Conservation (phyloP, 2,113 vertebrate genomes). For the Cebidichthys violaceus region DNA sequence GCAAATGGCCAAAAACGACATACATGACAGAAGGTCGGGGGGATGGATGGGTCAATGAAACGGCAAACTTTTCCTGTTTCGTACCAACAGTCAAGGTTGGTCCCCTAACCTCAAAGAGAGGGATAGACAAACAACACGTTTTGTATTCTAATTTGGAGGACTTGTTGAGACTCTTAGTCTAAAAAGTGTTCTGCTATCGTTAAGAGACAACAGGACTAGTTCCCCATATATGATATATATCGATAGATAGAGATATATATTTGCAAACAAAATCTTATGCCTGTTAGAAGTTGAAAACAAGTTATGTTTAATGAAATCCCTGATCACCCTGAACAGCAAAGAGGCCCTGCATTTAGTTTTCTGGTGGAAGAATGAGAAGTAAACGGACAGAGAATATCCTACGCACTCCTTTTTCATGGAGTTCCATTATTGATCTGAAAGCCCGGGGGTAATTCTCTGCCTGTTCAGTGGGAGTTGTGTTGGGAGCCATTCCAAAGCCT, state of each 20-base stretch:
- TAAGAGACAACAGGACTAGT: background rate
- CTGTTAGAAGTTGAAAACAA: background rate
- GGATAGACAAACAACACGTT: background rate
- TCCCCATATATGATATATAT: background rate
- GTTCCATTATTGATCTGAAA: conserved; percentile 33
- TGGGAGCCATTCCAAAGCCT: conserved; percentile 34
- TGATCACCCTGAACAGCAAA: background rate
- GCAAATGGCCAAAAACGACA: too few relatives aligned
- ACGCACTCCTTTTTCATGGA: conserved; percentile 36
- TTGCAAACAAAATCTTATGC: background rate
- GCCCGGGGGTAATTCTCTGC: conserved; percentile 1
- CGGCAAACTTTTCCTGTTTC: too few relatives aligned
- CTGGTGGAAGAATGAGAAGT: background rate
- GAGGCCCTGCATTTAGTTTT: background rate
- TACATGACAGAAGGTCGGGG: background rate
- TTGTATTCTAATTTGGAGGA: background rate
- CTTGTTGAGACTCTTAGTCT: background rate
- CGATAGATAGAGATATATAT: background rate
- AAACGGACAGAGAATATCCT: conserved; percentile 9
- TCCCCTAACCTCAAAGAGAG: background rate
- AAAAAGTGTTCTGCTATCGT: background rate
- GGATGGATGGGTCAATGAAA: background rate
- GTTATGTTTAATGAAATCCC: background rate
- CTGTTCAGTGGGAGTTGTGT: conserved; percentile 31
- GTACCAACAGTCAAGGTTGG: background rate